Evolutionary conservation across 2,888 invertebrate genomes (phyloP).

Genomic region (Apamea monoglypha): DNA sequence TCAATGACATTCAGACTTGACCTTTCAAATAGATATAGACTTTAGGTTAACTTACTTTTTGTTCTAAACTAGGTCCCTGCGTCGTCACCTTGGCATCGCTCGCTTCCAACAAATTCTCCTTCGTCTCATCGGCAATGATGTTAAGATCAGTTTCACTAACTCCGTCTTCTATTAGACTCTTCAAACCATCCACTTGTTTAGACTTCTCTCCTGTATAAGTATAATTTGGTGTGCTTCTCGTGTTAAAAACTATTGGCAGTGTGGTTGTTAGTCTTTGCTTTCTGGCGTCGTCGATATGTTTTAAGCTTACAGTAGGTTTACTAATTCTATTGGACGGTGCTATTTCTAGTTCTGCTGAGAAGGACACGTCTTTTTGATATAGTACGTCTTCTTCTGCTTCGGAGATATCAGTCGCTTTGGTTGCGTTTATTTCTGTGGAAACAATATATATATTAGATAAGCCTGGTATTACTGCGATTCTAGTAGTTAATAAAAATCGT

Average conservation of each 20-base stretch:
- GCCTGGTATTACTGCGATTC: too few relatives aligned
- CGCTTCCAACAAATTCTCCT: constrained; percentile 70
- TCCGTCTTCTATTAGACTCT: constrained; percentile 86
- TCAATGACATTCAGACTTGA: constrained; percentile 28
- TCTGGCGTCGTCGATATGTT: constrained; percentile 78
- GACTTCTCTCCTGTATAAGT: constrained; percentile 83
- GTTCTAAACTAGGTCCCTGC: constrained; percentile 92
- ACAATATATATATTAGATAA: constrained; percentile 39
- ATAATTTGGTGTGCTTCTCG: constrained; percentile 76
- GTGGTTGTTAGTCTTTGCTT: constrained; percentile 75
- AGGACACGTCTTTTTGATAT: constrained; percentile 94
- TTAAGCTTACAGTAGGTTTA: constrained; percentile 81
- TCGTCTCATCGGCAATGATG: constrained; percentile 83
- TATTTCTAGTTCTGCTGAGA: constrained; percentile 93
- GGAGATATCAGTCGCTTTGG: constrained; percentile 90
- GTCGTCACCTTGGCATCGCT: constrained; percentile 85
- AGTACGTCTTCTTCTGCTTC: constrained; percentile 92
- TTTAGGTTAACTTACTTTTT: constrained; percentile 86
- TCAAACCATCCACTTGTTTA: constrained; percentile 84
- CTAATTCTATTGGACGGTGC: constrained; percentile 88
- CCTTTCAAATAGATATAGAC: constrained; percentile 20
- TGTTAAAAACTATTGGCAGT: constrained; percentile 69
- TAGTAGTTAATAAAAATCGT: too few relatives aligned
- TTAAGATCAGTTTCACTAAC: constrained; percentile 85
- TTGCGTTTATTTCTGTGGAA: constrained; percentile 94